A percentile compares a stretch with the other conserved stretches of the same genome.
Conservation (phyloP, 2,797 vertebrate species). For the Cryptoprocta ferox region DNA sequence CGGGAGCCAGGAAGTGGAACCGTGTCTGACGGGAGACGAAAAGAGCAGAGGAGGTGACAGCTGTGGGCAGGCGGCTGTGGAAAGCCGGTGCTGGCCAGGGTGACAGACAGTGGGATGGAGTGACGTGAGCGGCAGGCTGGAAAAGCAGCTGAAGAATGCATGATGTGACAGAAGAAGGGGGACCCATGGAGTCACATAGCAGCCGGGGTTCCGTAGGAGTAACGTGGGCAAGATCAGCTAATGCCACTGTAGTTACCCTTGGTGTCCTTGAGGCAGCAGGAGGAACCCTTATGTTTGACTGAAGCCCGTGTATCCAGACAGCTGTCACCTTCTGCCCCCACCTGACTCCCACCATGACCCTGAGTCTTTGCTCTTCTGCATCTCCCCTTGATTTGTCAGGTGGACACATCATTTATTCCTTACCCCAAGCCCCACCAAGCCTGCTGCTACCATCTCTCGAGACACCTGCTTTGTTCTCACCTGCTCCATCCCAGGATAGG, state of each 20-base stretch:
- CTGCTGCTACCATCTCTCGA: background rate
- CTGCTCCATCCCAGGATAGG: background rate
- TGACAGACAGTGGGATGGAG: slow-evolving; percentile 66
- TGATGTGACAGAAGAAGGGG: background rate
- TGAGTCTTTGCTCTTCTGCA: background rate
- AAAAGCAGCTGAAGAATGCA: background rate
- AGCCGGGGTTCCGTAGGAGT: background rate
- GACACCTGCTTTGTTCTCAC: background rate
- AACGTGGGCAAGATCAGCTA: too few species aligned
- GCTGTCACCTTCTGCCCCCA: background rate
- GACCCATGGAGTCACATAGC: background rate
- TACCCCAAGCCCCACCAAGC: background rate
- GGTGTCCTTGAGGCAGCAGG: background rate
- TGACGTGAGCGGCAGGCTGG: background rate
- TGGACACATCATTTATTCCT: rapidly evolving
- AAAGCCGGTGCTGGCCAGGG: background rate
- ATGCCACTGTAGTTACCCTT: too few species aligned
- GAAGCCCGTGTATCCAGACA: background rate
- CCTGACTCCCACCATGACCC: background rate
- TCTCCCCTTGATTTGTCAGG: background rate
- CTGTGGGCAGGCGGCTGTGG: slow-evolving; percentile 59
- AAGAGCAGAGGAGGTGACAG: slow-evolving; percentile 70
- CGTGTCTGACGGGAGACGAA: slow-evolving; percentile 67
- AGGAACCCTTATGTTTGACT: background rate
- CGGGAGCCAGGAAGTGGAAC: slow-evolving; percentile 32